These are phyloP conservation scores for Anarsia innoxiella DNA, from an alignment of 2,888 invertebrate species.

Conservation along the genomic window DNA sequence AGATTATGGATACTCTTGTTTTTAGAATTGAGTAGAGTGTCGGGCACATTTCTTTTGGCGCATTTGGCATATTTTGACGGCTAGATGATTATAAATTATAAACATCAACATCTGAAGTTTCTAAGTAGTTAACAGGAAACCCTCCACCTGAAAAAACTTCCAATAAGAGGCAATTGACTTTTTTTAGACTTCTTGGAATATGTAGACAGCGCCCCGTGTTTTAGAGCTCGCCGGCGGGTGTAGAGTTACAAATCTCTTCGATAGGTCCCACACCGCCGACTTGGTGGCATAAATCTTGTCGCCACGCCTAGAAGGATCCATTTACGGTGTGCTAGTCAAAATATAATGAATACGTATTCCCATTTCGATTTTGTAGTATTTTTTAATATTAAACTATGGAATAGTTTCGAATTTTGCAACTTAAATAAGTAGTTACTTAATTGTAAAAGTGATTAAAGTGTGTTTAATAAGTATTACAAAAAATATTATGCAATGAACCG, in stretches of 20 bases:
- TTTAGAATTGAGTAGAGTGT: too few species aligned
- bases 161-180: conserved; percentile 21
- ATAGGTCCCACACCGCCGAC: conserved; percentile 26
- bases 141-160: conserved; percentile 16
- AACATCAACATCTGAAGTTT: too few species aligned
- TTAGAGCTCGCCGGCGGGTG: conserved; percentile 21
- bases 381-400: neutral
- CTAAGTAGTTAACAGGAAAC: too few species aligned
- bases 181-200: conserved; percentile 35
- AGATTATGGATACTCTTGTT: too few species aligned
- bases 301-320: conserved; percentile 24
- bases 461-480: too few species aligned
- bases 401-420: too few species aligned
- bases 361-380: neutral
- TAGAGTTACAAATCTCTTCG: conserved; percentile 35
- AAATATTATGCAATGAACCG: too few species aligned
- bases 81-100: too few species aligned
- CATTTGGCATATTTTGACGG: too few species aligned
- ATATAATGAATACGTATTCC: neutral
- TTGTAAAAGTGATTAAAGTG: too few species aligned
- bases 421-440: too few species aligned
- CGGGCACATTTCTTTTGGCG: too few species aligned
- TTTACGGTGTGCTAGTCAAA: neutral
- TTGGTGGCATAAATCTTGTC: conserved; percentile 39
- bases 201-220: conserved; percentile 22